These are phyloP conservation scores for Garrulus glandarius DNA, from an alignment of 2,797 vertebrate genomes.

Conservation along the genomic window DNA sequence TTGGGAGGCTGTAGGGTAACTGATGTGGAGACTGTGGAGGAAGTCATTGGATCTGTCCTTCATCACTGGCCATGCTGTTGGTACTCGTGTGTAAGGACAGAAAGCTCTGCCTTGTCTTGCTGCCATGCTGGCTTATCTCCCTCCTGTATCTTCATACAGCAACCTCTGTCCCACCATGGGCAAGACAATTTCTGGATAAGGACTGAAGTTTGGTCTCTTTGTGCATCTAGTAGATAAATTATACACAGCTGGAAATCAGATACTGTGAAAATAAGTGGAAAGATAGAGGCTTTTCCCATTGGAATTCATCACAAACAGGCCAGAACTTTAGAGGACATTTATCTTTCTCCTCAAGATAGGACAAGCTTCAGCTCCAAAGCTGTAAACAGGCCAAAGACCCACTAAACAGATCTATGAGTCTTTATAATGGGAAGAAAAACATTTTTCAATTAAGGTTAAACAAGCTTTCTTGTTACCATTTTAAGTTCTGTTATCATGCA, in stretches of 20 bases:
- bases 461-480: background rate
- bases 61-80: background rate
- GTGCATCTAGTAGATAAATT: background rate
- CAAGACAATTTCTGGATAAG: background rate
- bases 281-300: background rate
- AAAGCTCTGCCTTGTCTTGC: background rate
- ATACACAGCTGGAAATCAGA: background rate
- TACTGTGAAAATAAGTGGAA: background rate
- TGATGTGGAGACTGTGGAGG: background rate
- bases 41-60: background rate
- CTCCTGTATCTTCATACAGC: background rate
- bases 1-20: background rate
- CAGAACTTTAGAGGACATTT: background rate
- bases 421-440: background rate
- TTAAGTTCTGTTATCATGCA: background rate
- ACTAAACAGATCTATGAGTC: background rate
- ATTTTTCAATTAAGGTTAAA: background rate
- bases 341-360: background rate
- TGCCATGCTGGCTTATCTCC: fast-evolving
- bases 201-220: background rate
- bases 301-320: background rate
- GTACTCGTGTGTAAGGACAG: background rate
- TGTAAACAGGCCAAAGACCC: background rate
- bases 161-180: background rate
- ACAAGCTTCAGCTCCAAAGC: background rate